These are phyloP conservation scores for Oostethus manadensis DNA, from an alignment of 2,113 vertebrate species.

Conservation along the genomic window DNA sequence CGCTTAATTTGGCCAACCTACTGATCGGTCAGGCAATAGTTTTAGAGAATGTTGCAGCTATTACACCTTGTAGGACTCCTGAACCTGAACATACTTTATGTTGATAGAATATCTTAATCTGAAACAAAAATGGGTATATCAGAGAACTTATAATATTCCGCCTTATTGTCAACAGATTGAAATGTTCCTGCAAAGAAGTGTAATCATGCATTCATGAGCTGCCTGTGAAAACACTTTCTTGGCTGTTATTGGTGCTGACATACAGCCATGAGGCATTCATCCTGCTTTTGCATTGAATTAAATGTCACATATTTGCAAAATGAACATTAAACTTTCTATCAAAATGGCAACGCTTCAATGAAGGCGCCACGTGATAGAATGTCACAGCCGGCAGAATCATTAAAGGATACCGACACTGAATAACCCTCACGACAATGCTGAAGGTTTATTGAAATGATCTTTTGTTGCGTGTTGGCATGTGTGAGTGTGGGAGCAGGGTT, in stretches of 20 bases:
- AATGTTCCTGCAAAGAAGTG: not conserved
- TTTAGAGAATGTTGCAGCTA: no score
- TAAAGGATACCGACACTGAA: conserved; percentile 1
- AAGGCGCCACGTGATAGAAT: not conserved
- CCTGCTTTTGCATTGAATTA: not conserved
- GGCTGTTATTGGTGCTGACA: conserved; percentile 1
- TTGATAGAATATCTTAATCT: not conserved
- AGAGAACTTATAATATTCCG: not conserved
- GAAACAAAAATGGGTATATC: not conserved
- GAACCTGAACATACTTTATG: not conserved
- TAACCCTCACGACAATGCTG: not conserved
- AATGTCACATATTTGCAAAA: conserved; percentile 5
- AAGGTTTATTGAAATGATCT: not conserved
- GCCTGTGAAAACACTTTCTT: conserved; percentile 1
- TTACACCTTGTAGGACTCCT: not conserved
- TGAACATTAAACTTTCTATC: conserved; percentile 3
- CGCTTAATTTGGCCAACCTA: no score
- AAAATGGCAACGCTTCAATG: not conserved
- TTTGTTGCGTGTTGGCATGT: no score
- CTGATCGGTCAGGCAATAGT: no score
- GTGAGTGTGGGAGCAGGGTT: no score
- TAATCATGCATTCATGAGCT: not conserved
- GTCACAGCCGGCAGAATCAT: not conserved
- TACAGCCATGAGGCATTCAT: not conserved
- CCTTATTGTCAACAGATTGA: not conserved